Conservation (phyloP, 2,113 vertebrate species). For the Pontoporia blainvillei region DNA sequence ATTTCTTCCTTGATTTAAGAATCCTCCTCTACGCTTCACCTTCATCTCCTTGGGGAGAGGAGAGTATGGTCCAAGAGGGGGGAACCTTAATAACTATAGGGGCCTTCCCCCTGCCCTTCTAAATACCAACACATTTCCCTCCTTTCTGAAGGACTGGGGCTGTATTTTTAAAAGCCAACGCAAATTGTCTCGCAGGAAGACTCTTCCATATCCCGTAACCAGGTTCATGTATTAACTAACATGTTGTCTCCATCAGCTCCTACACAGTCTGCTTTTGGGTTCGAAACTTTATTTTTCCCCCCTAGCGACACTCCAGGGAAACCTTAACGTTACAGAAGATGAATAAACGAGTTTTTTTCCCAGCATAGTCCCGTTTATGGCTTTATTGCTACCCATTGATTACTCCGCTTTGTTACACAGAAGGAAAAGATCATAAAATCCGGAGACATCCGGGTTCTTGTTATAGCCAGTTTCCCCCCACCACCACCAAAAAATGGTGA, state of each 20-base stretch:
- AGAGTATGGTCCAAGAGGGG: background rate
- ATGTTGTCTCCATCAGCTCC: conserved; percentile 61
- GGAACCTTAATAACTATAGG: background rate
- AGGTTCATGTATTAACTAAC: conserved; percentile 52
- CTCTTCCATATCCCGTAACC: background rate
- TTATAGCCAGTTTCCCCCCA: conserved; percentile 67
- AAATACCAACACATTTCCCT: conserved; percentile 30
- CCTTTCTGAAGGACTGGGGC: background rate
- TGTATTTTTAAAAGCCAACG: conserved; percentile 45
- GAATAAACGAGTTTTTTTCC: conserved; percentile 81
- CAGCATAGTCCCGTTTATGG: conserved; percentile 84
- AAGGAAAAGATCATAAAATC: conserved; percentile 90
- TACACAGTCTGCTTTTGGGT: conserved; percentile 72
- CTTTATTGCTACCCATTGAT: conserved; percentile 87
- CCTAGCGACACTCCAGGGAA: conserved; percentile 79
- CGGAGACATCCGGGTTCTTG: conserved; percentile 85
- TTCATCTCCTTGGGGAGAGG: conserved; percentile 11
- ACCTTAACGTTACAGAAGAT: conserved; percentile 80
- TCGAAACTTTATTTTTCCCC: conserved; percentile 76
- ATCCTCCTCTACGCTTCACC: background rate
- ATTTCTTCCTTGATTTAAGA: conserved; percentile 31
- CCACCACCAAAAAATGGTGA: conserved; percentile 35
- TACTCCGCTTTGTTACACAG: conserved; percentile 87
- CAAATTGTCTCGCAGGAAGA: conserved; percentile 46
- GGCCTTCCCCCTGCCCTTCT: background rate